phyloP scores from a whole-genome alignment of 23 tunicate species.

The Styela plicata region DNA sequence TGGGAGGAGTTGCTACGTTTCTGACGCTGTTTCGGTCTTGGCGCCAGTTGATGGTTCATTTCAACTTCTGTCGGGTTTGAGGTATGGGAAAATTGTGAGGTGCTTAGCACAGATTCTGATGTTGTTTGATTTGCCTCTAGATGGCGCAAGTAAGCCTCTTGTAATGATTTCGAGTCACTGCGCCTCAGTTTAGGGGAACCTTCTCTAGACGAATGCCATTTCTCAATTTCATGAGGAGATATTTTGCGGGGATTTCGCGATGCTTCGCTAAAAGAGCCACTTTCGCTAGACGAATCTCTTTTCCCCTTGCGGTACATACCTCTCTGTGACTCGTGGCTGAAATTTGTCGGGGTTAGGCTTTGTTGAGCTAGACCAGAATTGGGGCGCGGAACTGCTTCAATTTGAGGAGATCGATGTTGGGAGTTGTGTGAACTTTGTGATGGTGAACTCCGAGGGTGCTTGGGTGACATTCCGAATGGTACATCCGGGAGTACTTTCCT shows the following conservation, averaged over 20 bases:
- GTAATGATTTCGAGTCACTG: neutral
- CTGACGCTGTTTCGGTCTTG: neutral
- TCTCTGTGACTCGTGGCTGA: neutral
- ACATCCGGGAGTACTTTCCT: neutral
- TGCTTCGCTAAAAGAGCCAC: neutral
- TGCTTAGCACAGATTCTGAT: neutral
- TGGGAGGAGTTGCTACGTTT: neutral
- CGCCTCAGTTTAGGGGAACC: neutral
- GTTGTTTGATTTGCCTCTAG: conserved; percentile 10
- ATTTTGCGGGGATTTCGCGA: neutral
- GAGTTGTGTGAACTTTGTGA: neutral
- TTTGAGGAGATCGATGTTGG: neutral
- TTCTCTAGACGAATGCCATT: neutral
- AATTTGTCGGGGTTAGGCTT: neutral
- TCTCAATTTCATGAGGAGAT: neutral
- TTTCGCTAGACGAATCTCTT: neutral
- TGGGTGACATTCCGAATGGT: neutral
- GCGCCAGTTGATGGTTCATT: neutral
- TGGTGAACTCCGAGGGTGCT: neutral
- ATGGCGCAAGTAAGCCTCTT: conserved; percentile 17
- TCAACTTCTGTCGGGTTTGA: neutral
- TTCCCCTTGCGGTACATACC: neutral
- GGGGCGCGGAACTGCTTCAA: neutral
- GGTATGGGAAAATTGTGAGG: neutral
- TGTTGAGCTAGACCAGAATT: neutral